Conservation (phyloP, 2,888 invertebrate genomes). For the Patella ulyssiponensis region DNA sequence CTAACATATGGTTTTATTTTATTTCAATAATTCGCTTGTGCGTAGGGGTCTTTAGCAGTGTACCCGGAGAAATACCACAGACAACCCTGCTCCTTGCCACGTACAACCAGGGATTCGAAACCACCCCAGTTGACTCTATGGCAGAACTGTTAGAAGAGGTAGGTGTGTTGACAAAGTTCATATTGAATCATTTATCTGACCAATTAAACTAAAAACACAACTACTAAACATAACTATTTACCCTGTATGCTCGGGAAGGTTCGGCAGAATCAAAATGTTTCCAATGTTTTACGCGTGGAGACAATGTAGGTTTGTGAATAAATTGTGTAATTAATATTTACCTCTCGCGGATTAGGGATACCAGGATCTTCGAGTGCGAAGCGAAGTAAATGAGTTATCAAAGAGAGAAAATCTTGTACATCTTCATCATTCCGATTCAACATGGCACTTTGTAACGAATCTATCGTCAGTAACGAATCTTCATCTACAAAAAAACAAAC, state of each 20-base stretch:
- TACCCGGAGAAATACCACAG: no score
- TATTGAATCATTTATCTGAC: no score
- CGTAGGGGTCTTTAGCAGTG: no score
- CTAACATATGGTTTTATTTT: no score
- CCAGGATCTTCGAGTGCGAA: conserved; percentile 89
- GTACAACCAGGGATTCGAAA: no score
- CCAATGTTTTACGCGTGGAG: not conserved
- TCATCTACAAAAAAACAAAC: conserved; percentile 41
- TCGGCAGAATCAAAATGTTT: not conserved
- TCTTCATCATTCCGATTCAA: conserved; percentile 83
- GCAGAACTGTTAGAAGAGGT: no score
- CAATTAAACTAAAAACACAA: no score
- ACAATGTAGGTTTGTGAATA: not conserved
- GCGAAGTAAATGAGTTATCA: conserved; percentile 89
- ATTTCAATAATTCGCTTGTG: no score
- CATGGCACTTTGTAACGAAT: conserved; percentile 88
- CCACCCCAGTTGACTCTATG: no score
- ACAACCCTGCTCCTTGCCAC: no score
- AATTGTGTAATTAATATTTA: conserved; percentile 34
- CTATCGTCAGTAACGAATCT: conserved; percentile 81
- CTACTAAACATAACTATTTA: no score
- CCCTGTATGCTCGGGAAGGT: not conserved
- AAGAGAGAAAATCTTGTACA: conserved; percentile 85
- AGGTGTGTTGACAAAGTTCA: no score
- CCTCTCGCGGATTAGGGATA: conserved; percentile 76